A percentile compares a stretch with the other conserved stretches of the same genome.
These are phyloP conservation scores for Salvator merianae DNA, from an alignment of 2,113 vertebrate genomes.

Conservation along the genomic window DNA sequence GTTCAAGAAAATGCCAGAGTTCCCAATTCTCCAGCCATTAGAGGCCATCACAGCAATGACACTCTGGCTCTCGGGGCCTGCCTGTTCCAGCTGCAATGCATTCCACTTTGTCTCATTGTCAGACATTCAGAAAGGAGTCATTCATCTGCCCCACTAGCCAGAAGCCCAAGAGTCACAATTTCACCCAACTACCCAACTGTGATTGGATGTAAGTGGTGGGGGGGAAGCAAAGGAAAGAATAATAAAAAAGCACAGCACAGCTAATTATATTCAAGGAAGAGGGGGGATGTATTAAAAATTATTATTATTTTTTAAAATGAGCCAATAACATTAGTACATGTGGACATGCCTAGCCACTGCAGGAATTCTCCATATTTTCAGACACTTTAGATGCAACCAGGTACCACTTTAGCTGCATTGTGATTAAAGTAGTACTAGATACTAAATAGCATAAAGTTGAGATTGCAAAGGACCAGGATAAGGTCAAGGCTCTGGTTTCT, in stretches of 20 bases:
- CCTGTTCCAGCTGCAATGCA: fast-evolving
- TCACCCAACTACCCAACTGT: slow-evolving; percentile 26
- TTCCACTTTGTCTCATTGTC: not conserved
- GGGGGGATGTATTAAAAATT: not conserved
- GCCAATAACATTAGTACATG: not conserved
- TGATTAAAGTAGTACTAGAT: no score
- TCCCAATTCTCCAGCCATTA: not conserved
- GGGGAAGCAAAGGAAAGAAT: not conserved
- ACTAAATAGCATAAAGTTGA: no score
- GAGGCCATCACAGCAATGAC: not conserved
- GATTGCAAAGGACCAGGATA: no score
- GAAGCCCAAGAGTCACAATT: not conserved
- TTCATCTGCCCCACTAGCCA: not conserved
- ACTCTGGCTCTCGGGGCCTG: not conserved
- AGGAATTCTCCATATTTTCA: not conserved
- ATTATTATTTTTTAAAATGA: slow-evolving; percentile 8
- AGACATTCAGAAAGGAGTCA: not conserved
- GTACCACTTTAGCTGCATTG: no score
- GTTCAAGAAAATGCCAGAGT: not conserved
- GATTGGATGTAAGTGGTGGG: not conserved
- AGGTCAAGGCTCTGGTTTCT: no score
- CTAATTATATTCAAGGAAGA: not conserved
- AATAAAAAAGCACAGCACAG: not conserved
- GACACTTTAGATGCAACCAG: not conserved
- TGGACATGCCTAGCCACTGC: not conserved